Conservation (phyloP, 2,113 vertebrate genomes). For the Brachyhypopomus occidentalis region DNA sequence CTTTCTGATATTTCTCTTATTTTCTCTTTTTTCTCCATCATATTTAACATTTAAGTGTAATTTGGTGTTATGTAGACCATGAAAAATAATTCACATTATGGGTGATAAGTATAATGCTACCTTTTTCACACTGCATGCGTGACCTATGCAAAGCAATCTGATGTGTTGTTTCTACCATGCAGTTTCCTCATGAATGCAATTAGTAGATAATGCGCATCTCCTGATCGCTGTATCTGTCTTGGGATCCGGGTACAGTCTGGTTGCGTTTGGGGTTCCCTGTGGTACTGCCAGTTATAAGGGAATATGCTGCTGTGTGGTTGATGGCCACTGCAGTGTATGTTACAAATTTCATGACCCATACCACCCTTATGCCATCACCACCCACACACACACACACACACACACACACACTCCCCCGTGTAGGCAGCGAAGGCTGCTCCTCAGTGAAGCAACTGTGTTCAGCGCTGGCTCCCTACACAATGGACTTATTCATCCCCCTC, state of each 20-base stretch:
- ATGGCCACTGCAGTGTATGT: not conserved
- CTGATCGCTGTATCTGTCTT: not conserved
- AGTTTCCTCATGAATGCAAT: not conserved
- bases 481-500: constrained; percentile 50
- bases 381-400: constrained; percentile 7
- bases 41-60: not conserved
- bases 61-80: not conserved
- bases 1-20: not conserved
- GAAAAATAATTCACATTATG: not conserved
- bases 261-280: not conserved
- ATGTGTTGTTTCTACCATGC: not conserved
- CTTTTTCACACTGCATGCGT: not conserved
- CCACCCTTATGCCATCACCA: not conserved
- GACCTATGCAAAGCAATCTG: not conserved
- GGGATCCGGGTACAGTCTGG: not conserved
- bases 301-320: not conserved
- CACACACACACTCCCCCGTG: constrained; percentile 10
- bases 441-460: constrained; percentile 42
- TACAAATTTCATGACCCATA: not conserved
- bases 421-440: constrained; percentile 22
- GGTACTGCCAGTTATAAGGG: not conserved
- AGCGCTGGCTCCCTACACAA: constrained; percentile 39
- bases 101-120: not conserved
- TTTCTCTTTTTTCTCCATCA: not conserved
- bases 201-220: not conserved